Base-by-base conservation (phyloP, 2,888 invertebrate genomes). In the Drosophila prostipennis region DNA sequence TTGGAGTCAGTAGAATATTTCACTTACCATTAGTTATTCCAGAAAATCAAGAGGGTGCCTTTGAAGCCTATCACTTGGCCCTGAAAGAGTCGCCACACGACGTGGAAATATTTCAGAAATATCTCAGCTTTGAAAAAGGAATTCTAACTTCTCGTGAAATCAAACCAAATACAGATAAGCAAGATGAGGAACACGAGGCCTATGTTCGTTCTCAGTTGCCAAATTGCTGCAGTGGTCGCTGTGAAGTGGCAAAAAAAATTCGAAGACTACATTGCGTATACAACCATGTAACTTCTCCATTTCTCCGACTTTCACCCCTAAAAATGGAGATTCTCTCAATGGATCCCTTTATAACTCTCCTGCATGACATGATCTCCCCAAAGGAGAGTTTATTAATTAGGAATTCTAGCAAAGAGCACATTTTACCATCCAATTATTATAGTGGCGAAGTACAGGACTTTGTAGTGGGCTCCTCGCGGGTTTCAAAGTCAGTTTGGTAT, bases 401-500 rank as follows among this genome's bases (percentile, higher is more conserved):
- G 82, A 80, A 91, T 23, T 74, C 94, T 11, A 94, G 94, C 2
- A 90, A 51, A 19, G 45, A 68, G 0, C 14, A 56, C 23, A 94
- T 94, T 91, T 77, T 76, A 59, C 58, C 94, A 93, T 79, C 86
- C 1, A 93, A 93, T 81, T 34, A 34, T 34, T 34, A 87, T 87
- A 42, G 14, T 93, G 92, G 97, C 97, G 10, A 8, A 32, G 0
- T 2, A 94, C 63, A 96, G 96, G 87, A 2, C 32, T 8, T 34
- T 34, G 32, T 34, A 10, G 91, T 93, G 40, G 94, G 40, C 2
- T 32, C 96, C 97, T 11, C 94, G 96, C 90, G 93, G 97, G 78
- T 97, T 96, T 89, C 92, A 92, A 67, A 94, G 94, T 42, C 92
- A 91, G 65, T 94, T 93, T 90, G 92, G 95, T 75, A 94, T 10